Evolutionary conservation across 2,113 vertebrate genomes (phyloP).

Genomic region (Lasiurus borealis): DNA sequence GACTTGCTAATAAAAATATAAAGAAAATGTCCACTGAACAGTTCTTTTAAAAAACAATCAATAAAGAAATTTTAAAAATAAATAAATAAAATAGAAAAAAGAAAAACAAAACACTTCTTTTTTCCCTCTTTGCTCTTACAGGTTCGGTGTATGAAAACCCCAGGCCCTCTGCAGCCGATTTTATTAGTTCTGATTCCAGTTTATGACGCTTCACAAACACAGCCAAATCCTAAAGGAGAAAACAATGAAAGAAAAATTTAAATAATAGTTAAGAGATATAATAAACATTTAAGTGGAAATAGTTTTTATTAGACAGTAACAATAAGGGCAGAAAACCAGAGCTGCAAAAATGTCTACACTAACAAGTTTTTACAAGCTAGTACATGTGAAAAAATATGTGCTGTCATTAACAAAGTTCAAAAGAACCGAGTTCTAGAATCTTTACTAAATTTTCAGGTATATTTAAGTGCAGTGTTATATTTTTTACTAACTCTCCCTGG

Average conservation of each 20-base stretch:
- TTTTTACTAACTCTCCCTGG: background rate
- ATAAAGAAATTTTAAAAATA: no score
- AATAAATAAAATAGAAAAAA: no score
- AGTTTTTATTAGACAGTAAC: background rate
- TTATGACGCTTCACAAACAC: slow-evolving; percentile 91
- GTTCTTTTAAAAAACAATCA: background rate
- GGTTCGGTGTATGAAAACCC: slow-evolving; percentile 92
- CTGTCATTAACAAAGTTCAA: background rate
- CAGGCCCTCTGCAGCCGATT: slow-evolving; percentile 89
- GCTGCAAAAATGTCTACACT: background rate
- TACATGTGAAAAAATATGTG: background rate
- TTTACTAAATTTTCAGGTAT: background rate
- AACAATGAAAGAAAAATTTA: background rate
- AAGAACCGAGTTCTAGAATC: background rate
- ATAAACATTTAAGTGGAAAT: background rate
- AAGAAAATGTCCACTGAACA: background rate
- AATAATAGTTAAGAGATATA: background rate
- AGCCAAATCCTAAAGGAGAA: slow-evolving; percentile 86
- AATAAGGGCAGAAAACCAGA: background rate
- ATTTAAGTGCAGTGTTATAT: background rate
- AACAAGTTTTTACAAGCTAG: background rate
- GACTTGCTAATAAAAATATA: background rate
- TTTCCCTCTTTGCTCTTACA: slow-evolving; percentile 84
- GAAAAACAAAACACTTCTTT: background rate
- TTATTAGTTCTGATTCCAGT: slow-evolving; percentile 92